Percentiles rank a stretch among this genome's conserved stretches.
Evolutionary conservation across 2,113 vertebrate species (phyloP).

Genomic region (Rhinolophus ferrumequinum): DNA sequence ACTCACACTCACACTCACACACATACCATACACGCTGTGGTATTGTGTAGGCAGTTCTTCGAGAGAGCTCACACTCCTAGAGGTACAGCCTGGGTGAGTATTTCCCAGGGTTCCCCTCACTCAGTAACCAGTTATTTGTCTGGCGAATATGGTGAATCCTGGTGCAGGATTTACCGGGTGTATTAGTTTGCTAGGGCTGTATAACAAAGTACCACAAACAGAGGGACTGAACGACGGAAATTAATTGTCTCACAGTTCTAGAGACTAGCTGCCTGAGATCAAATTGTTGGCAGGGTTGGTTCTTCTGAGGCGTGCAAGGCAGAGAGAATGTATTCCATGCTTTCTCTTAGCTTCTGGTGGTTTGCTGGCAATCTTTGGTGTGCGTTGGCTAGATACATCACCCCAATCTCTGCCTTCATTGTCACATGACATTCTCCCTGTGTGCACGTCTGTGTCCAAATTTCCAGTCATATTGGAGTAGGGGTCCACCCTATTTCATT

Average conservation of each 20-base stretch:
- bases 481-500: rapidly evolving
- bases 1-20: too few species aligned
- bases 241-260: neutral
- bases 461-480: neutral
- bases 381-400: rapidly evolving
- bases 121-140: neutral
- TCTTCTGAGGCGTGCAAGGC: neutral
- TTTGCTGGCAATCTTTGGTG: rapidly evolving
- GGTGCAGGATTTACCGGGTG: rapidly evolving
- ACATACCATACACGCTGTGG: neutral
- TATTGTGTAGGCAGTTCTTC: too few species aligned
- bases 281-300: too few species aligned
- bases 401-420: rapidly evolving
- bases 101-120: neutral
- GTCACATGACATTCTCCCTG: rapidly evolving
- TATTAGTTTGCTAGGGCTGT: neutral
- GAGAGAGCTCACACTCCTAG: neutral
- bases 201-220: neutral
- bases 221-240: neutral
- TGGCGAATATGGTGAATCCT: neutral
- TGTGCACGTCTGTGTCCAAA: neutral
- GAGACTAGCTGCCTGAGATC: neutral
- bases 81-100: too few species aligned
- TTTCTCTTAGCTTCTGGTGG: neutral
- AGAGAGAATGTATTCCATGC: rapidly evolving